Evolutionary conservation across 2,888 invertebrate species (phyloP).

Genomic region (Nephrotoma guestfalica): DNA sequence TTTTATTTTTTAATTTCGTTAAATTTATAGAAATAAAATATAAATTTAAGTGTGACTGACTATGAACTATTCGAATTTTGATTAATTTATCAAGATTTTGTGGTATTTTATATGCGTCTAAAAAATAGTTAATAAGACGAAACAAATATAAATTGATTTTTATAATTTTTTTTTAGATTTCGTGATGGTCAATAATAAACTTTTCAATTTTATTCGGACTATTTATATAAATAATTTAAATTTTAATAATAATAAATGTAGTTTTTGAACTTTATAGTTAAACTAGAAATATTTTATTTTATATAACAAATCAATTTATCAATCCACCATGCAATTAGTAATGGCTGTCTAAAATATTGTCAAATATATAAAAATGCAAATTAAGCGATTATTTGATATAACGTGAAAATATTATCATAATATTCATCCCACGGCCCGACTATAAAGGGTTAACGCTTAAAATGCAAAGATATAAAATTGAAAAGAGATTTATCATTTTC

Average conservation of each 20-base stretch:
- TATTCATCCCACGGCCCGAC: background rate
- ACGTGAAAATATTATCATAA: background rate
- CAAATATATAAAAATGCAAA: no score
- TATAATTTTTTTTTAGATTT: background rate
- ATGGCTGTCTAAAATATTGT: background rate
- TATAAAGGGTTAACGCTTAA: background rate
- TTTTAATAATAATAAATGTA: background rate
- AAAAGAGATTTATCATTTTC: background rate
- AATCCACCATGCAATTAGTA: background rate
- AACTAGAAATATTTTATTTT: background rate
- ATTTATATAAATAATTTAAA: background rate
- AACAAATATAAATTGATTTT: background rate
- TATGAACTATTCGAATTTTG: constrained; percentile 1
- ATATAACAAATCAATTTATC: background rate
- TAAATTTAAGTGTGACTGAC: constrained; percentile 2
- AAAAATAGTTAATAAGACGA: background rate
- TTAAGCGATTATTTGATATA: background rate
- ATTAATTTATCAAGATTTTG: constrained; percentile 2
- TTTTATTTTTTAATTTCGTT: background rate
- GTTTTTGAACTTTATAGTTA: background rate
- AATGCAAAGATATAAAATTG: background rate
- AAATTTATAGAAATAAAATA: background rate
- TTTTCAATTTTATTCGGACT: background rate
- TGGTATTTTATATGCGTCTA: background rate
- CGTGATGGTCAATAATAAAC: background rate